Evolutionary conservation across 2,797 vertebrate genomes (phyloP), one percentile per base, ranked within the genome.

Genomic region (Lateolabrax maculatus): DNA sequence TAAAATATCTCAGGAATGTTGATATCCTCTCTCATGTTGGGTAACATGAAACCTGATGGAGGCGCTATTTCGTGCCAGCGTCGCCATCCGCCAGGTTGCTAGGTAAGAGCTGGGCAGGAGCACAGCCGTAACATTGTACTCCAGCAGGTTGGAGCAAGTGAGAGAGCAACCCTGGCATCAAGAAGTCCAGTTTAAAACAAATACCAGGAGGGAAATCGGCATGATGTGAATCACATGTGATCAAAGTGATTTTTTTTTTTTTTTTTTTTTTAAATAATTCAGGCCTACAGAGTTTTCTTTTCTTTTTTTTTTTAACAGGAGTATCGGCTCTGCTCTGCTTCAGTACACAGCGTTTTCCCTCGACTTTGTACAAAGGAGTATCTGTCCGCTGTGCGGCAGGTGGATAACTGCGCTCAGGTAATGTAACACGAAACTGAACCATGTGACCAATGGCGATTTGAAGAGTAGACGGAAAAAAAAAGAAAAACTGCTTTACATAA

Each of bases 401-500:
- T 95, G 92, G 90, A 88, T 84, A 73, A 87, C 78, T 87, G 87
- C 69, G 87, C 93, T 88, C 95, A 96, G 96, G 96, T 95, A 92
- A 84, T 92, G 95, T 94, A 95, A 96, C 81, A 80, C 72, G 93
- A 96, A 87, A 92, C 93, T 87, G 60, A 66, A 86, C 66, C 95
- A 96, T 82, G 94, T 96, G 95, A 96, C 87, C 94, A 86, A 77
- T 75, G 87, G 88, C 80, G 90, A 89, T 75, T 71, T 77, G 85
- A 85, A 75, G 75, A 90, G 84, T 75, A 72, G 80, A 65, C n/a
- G 34, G n/a, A 27, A 3, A 3, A 10, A 0, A 27, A 64, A 52
- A 75, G 63, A 57, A 85, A 84, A 80, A 78, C 76, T 79, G 74
- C 86, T 94, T 93, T 90, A 79, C 89, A 91, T 91, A 78, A 84